Conservation (phyloP, 2,113 vertebrate genomes). For the Emydocephalus ijimae region DNA sequence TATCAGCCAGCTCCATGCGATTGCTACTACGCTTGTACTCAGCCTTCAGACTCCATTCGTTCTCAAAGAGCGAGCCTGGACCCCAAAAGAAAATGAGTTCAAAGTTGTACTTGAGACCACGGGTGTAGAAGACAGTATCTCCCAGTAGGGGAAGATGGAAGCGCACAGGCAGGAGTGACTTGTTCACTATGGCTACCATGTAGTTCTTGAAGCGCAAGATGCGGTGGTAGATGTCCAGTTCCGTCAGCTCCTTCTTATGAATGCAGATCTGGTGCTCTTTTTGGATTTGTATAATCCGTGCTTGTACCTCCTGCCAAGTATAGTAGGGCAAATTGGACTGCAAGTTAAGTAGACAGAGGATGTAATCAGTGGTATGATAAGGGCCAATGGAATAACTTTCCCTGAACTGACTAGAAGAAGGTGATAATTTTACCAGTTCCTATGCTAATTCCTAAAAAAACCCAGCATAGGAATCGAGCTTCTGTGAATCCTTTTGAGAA, state of each 20-base stretch:
- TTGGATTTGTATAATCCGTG: slow-evolving; percentile 94
- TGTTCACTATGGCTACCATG: slow-evolving; percentile 98
- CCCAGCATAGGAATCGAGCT: background rate
- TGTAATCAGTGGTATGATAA: slow-evolving; percentile 17
- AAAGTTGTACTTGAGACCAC: slow-evolving; percentile 98
- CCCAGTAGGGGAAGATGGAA: slow-evolving; percentile 85
- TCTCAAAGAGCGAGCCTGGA: slow-evolving; percentile 91
- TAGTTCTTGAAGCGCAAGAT: slow-evolving; percentile 99
- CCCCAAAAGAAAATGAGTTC: slow-evolving; percentile 99
- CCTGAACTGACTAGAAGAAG: background rate
- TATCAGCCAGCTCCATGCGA: slow-evolving; percentile 89
- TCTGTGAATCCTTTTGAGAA: background rate
- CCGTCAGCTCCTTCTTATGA: slow-evolving; percentile 93
- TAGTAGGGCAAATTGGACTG: slow-evolving; percentile 92
- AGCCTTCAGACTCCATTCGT: slow-evolving; percentile 92
- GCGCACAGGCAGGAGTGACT: slow-evolving; percentile 91
- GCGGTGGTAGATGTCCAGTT: slow-evolving; percentile 95
- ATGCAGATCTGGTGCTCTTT: slow-evolving; percentile 99
- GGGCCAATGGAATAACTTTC: background rate
- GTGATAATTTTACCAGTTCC: background rate
- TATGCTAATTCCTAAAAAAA: background rate
- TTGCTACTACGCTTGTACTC: slow-evolving; percentile 93
- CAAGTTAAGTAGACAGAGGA: slow-evolving; percentile 44
- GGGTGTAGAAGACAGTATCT: slow-evolving; percentile 87
- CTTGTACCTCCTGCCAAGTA: slow-evolving; percentile 97